phyloP scores from a whole-genome alignment of 1,140 invertebrate species.

The Oppia nitens region DNA sequence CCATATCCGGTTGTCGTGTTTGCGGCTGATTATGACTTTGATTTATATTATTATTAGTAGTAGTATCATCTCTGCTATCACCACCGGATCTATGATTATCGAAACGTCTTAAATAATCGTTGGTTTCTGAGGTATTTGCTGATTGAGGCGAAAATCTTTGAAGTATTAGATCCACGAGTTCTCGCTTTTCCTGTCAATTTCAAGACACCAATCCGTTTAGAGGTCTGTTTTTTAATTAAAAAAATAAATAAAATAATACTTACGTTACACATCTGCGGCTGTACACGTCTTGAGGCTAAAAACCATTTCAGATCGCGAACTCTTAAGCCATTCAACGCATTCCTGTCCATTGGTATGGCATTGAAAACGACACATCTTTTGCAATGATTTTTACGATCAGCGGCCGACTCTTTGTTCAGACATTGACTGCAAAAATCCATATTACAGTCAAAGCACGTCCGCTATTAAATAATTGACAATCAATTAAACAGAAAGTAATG shows the following conservation, averaged over 20 bases:
- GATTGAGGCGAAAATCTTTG: background rate
- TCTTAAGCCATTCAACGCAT: conserved; percentile 10
- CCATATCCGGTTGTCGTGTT: no score
- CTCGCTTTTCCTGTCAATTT: conserved; percentile 15
- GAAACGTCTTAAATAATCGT: no score
- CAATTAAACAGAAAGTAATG: background rate
- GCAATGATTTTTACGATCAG: conserved; percentile 4
- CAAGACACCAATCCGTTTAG: background rate
- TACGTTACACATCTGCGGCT: conserved; percentile 11
- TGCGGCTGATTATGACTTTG: no score
- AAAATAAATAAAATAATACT: conserved; percentile 5
- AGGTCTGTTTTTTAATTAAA: background rate
- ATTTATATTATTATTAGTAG: no score
- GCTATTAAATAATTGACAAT: background rate
- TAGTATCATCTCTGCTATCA: no score
- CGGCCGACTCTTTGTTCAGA: background rate
- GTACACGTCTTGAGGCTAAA: conserved; percentile 4
- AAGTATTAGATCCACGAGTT: conserved; percentile 16
- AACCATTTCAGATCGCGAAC: conserved; percentile 20
- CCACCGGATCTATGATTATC: no score
- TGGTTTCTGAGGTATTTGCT: background rate
- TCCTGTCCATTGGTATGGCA: conserved; percentile 8
- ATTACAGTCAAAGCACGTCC: conserved; percentile 6
- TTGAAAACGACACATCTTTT: conserved; percentile 13
- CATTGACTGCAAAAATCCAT: conserved; percentile 8